These are phyloP conservation scores for Botia kubotai DNA, from an alignment of 2,797 vertebrate genomes.

Conservation along the genomic window DNA sequence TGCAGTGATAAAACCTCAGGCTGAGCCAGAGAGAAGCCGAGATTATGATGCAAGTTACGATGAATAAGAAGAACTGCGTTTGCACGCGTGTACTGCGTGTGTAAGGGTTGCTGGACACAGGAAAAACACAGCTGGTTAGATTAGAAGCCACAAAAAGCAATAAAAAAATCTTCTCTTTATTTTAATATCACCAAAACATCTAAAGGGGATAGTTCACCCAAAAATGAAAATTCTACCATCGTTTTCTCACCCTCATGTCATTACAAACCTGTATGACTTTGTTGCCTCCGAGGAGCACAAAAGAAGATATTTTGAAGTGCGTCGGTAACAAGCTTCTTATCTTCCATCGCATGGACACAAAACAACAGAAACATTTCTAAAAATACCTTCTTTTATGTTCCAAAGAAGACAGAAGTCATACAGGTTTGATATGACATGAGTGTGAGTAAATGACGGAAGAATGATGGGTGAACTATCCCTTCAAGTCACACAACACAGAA, in stretches of 20 bases:
- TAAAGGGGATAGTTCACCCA: neutral
- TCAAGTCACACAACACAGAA: neutral
- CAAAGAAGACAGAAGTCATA: too few species aligned
- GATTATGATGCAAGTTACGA: neutral
- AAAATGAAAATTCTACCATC: too few species aligned
- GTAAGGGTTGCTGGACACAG: neutral
- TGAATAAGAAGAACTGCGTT: slow-evolving; percentile 6
- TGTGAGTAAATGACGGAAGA: too few species aligned
- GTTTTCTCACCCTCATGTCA: too few species aligned
- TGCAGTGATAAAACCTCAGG: slow-evolving; percentile 37
- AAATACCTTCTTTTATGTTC: too few species aligned
- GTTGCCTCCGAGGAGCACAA: too few species aligned
- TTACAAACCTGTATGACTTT: too few species aligned
- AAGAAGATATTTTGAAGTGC: too few species aligned
- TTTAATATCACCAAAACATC: slow-evolving; percentile 44
- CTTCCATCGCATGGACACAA: too few species aligned
- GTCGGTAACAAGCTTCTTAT: too few species aligned
- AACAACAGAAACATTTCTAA: too few species aligned
- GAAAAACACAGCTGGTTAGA: slow-evolving; percentile 37
- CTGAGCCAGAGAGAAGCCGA: neutral
- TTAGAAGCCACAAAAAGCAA: neutral
- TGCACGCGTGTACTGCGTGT: slow-evolving; percentile 23
- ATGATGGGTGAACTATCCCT: neutral
- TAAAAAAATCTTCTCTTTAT: slow-evolving; percentile 40
- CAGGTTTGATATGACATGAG: too few species aligned